Base-by-base conservation (phyloP, 2,797 vertebrate genomes). In the Coreius guichenoti region DNA sequence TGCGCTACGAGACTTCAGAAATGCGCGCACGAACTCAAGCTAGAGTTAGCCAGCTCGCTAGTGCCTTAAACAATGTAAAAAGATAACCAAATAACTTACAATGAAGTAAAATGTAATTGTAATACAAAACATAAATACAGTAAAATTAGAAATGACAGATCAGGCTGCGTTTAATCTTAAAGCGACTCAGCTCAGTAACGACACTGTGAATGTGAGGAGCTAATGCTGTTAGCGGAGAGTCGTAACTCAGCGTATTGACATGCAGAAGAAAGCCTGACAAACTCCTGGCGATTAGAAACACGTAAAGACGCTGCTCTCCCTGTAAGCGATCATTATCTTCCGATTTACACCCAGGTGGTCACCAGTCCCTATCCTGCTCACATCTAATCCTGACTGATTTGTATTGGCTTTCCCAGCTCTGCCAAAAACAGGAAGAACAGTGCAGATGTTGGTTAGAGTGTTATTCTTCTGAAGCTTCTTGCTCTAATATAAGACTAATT, bases 191-290 rank as follows among this genome's bases (percentile, higher is more conserved):
- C 45, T 83, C 69, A 5, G 43, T 51, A 45, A 58, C 26, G 13
- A 67, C 13, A 65, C 61, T 23, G 12, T 75, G 29, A 74, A 45
- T 83, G 47, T 70, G 65, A 56, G 33, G 68, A 39, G 84, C 84
- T 85, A 85, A 74, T 12, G 56, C 29, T 85, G 84, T 85, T 74
- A 85, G 84, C 84, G 77, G 68, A 84, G 49, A 74, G 39, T 85
- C 56, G 54, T 21, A 80, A 73, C 49, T 85, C 54, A 3, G 54
- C 26, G 29, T 74, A 85, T 54, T 51, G 76, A 70, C 58, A 80
- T 67, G 77, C 77, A 72, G 56, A 80, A 85, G 68, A 74, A 85
- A 73, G 68, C 54, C 75, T 47, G 83, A 80, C 54, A 73, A 80
- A 85, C 84, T 80, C 56, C 33, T 61, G 23, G 26, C 54, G 54